Evolutionary conservation across 2,888 invertebrate genomes (phyloP).

Genomic region (Alviniconcha strummeri): DNA sequence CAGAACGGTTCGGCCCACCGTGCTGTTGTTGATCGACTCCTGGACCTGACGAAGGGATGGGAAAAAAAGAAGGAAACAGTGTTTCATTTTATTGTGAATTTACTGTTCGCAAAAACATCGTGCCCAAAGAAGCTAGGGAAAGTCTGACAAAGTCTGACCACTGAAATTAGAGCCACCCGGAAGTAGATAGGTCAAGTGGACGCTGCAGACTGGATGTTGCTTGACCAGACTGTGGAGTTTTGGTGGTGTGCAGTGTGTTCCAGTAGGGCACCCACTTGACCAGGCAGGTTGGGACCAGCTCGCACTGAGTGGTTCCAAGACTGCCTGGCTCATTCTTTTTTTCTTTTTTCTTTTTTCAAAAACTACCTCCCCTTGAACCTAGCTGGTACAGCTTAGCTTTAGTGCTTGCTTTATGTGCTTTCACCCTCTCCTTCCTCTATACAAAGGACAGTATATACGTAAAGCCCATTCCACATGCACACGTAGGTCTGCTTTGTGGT

Average conservation of each 20-base stretch:
- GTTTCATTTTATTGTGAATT: no score
- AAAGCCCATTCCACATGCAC: not conserved
- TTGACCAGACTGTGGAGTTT: not conserved
- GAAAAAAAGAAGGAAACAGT: not conserved
- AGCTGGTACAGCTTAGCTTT: not conserved
- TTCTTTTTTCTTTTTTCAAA: not conserved
- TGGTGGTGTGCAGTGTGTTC: not conserved
- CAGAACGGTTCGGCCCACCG: conserved; percentile 72
- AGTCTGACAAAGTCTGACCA: no score
- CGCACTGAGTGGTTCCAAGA: not conserved
- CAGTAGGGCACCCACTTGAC: no score
- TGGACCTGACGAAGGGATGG: conserved; percentile 65
- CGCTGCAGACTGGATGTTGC: not conserved
- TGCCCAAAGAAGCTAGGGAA: no score
- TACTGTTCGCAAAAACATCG: no score
- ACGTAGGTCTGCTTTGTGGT: no score
- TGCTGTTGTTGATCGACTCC: conserved; percentile 73
- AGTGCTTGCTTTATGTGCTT: not conserved
- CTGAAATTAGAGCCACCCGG: no score
- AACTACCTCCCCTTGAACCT: no score
- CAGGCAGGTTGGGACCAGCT: no score
- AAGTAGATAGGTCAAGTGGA: no score
- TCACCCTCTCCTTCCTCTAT: not conserved
- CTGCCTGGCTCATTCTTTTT: conserved; percentile 29
- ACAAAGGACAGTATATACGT: not conserved